These are phyloP conservation scores for Ciconia maguari DNA, from an alignment of 2,113 vertebrate genomes.

Conservation along the genomic window DNA sequence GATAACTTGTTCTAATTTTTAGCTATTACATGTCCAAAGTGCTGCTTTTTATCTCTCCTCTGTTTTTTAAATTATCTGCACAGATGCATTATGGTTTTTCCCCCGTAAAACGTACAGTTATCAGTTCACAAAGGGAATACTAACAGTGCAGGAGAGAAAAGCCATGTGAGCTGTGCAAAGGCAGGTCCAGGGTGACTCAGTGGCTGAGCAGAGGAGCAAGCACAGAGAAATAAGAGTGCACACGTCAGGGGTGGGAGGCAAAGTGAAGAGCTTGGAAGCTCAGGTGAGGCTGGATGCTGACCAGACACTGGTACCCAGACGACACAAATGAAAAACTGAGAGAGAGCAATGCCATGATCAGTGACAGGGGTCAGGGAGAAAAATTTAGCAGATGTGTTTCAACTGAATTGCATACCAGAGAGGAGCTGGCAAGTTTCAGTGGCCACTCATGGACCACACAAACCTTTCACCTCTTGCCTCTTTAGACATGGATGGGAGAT, in stretches of 20 bases:
- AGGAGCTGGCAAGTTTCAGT: background rate
- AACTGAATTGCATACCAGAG: background rate
- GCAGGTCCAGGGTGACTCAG: background rate
- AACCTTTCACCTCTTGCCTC: background rate
- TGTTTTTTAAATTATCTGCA: background rate
- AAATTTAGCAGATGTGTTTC: background rate
- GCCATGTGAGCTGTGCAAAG: fast-evolving
- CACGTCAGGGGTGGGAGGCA: background rate
- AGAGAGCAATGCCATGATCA: background rate
- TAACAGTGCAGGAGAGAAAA: background rate
- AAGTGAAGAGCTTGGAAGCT: background rate
- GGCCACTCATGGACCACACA: background rate
- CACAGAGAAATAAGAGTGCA: background rate
- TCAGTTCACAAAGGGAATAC: background rate
- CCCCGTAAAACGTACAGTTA: background rate
- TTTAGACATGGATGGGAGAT: background rate
- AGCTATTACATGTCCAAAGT: background rate
- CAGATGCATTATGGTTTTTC: background rate
- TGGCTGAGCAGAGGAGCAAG: background rate
- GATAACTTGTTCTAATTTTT: background rate
- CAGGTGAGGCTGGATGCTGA: background rate
- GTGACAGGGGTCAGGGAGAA: background rate
- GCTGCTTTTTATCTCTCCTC: background rate
- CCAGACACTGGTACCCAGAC: background rate
- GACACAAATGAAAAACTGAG: background rate